Evolutionary conservation across 2,113 vertebrate species (phyloP).

Genomic region (Girardinichthys multiradiatus): DNA sequence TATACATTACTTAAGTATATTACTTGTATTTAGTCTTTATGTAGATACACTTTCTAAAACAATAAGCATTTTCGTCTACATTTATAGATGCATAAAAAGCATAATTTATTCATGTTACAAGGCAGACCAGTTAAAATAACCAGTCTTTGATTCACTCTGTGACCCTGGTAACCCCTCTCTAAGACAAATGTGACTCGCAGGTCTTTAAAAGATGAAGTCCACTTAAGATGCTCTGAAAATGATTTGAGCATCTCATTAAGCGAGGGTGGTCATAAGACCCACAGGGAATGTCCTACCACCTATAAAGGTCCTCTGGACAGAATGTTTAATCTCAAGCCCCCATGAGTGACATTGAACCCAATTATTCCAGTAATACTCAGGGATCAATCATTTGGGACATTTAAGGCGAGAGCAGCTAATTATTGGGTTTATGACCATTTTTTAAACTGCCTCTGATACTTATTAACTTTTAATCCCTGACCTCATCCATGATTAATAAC

Average conservation of each 20-base stretch:
- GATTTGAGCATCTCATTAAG: background rate
- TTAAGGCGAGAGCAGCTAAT: constrained; percentile 2
- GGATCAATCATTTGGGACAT: constrained; percentile 27
- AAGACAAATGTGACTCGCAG: too few species aligned
- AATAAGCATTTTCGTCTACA: too few species aligned
- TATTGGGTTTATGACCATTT: constrained; percentile 50
- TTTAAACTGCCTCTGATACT: constrained; percentile 59
- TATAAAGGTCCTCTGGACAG: constrained; percentile 7
- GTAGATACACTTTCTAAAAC: too few species aligned
- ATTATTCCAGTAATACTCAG: constrained; percentile 24
- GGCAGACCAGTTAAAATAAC: too few species aligned
- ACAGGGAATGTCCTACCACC: background rate
- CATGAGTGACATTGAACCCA: background rate
- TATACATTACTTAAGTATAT: too few species aligned
- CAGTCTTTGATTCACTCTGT: too few species aligned
- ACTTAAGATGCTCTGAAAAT: background rate
- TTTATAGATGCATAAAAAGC: too few species aligned
- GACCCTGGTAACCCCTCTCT: too few species aligned
- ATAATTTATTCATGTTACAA: too few species aligned
- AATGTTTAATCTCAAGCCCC: constrained; percentile 9
- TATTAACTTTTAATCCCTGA: constrained; percentile 69
- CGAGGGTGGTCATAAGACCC: background rate
- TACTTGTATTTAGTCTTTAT: too few species aligned
- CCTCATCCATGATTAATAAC: constrained; percentile 62
- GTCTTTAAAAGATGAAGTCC: background rate